Evolutionary conservation across 2,797 vertebrate genomes (phyloP), one percentile per base, ranked within the genome.

Genomic region (Cephalopachus bancanus): DNA sequence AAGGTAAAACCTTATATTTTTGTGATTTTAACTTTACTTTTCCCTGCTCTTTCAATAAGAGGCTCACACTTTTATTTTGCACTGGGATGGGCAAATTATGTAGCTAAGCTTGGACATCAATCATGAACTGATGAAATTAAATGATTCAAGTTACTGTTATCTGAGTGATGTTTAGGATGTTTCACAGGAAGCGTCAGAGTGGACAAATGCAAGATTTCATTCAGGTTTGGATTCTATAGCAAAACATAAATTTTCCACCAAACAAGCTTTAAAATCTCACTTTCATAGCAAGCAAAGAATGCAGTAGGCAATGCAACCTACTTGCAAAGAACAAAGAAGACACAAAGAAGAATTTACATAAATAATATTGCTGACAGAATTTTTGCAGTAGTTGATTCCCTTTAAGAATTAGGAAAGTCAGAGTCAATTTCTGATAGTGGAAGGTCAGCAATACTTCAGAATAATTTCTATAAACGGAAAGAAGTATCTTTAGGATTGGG

Each of bases 161-260:
- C 8, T 0, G 6, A 80, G 5, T 3, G 12, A 7, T n/a, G 7
- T 78, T 69, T 51, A 53, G n/a, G 10, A 19, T 81, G 53, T 75
- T 94, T 95, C 24, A 26, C 10, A 72, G 33, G 59, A 84, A 49
- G 7, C n/a, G 26, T 76, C 24, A 91, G 17, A 26, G 16, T 71
- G 17, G 60, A 71, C 33, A 85, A 93, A 81, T 91, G 16, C 16
- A 30, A 81, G 5, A 17, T 79, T 55, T 80, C 26, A 74, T 87
- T 83, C 71, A 90, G 16, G 9, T 91, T 85, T 96, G 22, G 30
- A 57, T 57, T 96, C 28, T 85, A 14, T 37, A 91, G 49, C 14
- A 75, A 88, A 94, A 94, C 22, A 65, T 26, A 51, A 3, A 83
- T 6, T 67, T 94, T 85, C 7, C 10, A 67, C 14, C 30, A 22